Evolutionary conservation across 2,888 invertebrate genomes (phyloP).

Genomic region (Cabera pusaria): DNA sequence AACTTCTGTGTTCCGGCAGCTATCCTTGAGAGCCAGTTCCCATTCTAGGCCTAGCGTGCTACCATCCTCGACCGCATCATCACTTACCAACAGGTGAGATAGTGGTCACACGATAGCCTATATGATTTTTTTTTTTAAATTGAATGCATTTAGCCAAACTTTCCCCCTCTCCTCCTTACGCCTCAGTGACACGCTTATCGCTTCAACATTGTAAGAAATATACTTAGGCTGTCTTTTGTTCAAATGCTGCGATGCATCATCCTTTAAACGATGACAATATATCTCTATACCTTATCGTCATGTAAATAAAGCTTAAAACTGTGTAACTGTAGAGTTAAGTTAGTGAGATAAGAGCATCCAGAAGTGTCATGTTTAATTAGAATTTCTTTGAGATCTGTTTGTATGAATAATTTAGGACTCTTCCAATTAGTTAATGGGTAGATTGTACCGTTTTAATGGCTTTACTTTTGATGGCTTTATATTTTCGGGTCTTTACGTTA

Average conservation of each 20-base stretch:
- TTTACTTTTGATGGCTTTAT: constrained; percentile 36
- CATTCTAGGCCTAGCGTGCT: no score
- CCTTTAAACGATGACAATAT: constrained; percentile 40
- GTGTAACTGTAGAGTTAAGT: constrained; percentile 13
- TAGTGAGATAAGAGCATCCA: constrained; percentile 33
- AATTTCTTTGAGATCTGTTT: constrained; percentile 54
- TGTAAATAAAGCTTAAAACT: constrained; percentile 38
- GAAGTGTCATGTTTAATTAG: constrained; percentile 64
- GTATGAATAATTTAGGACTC: constrained; percentile 47
- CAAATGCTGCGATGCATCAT: constrained; percentile 59
- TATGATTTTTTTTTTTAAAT: no score
- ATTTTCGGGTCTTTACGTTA: no score
- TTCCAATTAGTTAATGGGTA: constrained; percentile 69
- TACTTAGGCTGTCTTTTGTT: constrained; percentile 60
- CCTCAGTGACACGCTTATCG: constrained; percentile 58
- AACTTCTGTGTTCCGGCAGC: no score
- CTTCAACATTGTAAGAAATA: constrained; percentile 63
- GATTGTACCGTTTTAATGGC: constrained; percentile 70
- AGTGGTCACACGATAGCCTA: no score
- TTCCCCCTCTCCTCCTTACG: constrained; percentile 38
- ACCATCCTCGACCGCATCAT: no score
- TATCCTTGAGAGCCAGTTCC: no score
- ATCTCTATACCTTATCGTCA: constrained; percentile 41
- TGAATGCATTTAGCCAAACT: no score
- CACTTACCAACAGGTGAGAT: no score